Percentiles rank a stretch among this genome's conserved stretches.
phyloP scores from a whole-genome alignment of 2,797 vertebrate species.

The Tadarida brasiliensis region DNA sequence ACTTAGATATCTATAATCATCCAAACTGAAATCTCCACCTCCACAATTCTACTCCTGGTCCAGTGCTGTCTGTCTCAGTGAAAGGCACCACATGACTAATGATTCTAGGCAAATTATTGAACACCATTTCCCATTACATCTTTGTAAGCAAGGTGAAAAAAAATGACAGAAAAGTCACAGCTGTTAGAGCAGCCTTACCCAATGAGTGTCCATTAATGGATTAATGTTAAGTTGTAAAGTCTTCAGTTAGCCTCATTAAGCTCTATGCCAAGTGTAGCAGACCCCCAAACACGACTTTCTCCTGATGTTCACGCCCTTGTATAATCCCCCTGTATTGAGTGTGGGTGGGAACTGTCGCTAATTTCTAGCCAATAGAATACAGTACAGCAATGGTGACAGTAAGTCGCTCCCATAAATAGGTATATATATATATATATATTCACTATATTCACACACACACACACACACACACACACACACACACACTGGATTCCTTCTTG shows the following conservation, averaged over 20 bases:
- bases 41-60: background rate
- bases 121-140: background rate
- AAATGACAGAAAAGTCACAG: background rate
- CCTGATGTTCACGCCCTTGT: background rate
- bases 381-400: background rate
- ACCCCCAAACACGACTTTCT: background rate
- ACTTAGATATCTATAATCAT: conserved; percentile 24
- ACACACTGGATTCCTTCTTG: background rate
- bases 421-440: too few species aligned
- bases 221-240: conserved; percentile 17
- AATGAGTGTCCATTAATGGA: background rate
- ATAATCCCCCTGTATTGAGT: background rate
- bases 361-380: background rate
- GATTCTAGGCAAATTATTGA: conserved; percentile 8
- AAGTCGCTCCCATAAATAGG: background rate
- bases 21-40: background rate
- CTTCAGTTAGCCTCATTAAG: conserved; percentile 26
- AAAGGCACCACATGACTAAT: background rate
- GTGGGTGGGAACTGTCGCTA: background rate
- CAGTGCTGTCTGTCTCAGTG: conserved; percentile 21
- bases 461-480: background rate
- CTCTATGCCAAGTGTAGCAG: background rate
- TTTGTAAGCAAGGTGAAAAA: background rate
- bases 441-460: too few species aligned
- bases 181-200: conserved; percentile 25